Percentiles rank a stretch among this genome's conserved stretches.
These are phyloP conservation scores for Carapus acus DNA, from an alignment of 2,797 vertebrate genomes.

Conservation along the genomic window DNA sequence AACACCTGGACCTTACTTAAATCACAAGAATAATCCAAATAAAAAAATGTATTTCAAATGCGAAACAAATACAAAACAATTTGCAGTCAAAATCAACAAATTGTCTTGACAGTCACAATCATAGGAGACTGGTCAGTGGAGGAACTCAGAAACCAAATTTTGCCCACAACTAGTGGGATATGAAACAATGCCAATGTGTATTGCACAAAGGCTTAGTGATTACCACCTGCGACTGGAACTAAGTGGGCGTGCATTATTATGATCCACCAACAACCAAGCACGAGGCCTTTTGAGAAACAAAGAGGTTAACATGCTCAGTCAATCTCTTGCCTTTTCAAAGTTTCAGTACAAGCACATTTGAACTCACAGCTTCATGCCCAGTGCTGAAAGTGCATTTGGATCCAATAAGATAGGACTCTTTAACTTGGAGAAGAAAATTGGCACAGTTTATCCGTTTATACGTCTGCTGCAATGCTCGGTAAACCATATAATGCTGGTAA, in stretches of 20 bases:
- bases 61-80: too few relatives aligned
- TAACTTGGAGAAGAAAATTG: background rate
- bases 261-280: background rate
- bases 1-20: too few relatives aligned
- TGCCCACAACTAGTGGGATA: too few relatives aligned
- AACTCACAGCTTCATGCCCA: background rate
- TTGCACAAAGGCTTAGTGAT: background rate
- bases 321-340: too few relatives aligned
- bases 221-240: background rate
- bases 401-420: background rate
- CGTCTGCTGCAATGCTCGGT: background rate
- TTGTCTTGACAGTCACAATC: too few relatives aligned
- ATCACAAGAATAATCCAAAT: too few relatives aligned
- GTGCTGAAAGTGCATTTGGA: background rate
- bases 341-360: background rate
- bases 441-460: background rate
- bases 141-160: too few relatives aligned
- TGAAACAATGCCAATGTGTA: background rate
- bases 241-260: background rate
- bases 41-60: too few relatives aligned
- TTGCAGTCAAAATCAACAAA: too few relatives aligned
- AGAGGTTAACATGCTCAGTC: too few relatives aligned
- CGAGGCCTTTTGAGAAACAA: too few relatives aligned
- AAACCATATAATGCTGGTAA: conserved; percentile 7
- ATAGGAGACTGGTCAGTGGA: too few relatives aligned